Conservation (phyloP, 2,797 vertebrate species). For the Melanotaenia boesemani region DNA sequence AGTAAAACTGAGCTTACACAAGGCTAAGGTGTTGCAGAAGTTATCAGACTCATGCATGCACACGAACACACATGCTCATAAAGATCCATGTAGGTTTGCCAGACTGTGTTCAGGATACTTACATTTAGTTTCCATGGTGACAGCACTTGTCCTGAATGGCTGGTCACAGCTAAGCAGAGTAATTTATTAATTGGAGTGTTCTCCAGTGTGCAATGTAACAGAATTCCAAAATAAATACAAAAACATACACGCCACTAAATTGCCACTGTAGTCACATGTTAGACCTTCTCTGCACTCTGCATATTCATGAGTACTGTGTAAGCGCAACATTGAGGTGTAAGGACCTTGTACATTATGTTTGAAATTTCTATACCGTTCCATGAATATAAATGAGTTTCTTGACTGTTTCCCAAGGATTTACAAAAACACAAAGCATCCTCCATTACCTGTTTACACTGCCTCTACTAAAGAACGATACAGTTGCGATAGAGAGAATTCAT, state of each 20-base stretch:
- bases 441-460: conserved; percentile 32
- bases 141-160: conserved; percentile 57
- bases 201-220: conserved; percentile 42
- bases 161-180: conserved; percentile 52
- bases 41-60: conserved; percentile 47
- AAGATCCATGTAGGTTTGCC: conserved; percentile 54
- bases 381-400: conserved; percentile 16
- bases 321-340: conserved; percentile 38
- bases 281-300: conserved; percentile 47
- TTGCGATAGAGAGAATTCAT: not conserved
- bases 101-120: conserved; percentile 63
- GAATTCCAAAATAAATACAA: conserved; percentile 31
- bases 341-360: conserved; percentile 18
- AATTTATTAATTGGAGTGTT: conserved; percentile 62
- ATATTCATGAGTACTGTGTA: conserved; percentile 46
- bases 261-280: conserved; percentile 35
- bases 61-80: conserved; percentile 35
- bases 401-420: not conserved
- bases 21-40: conserved; percentile 16
- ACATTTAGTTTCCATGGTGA: conserved; percentile 81
- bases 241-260: conserved; percentile 28
- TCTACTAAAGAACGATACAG: conserved; percentile 3
- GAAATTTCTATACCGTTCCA: conserved; percentile 33
- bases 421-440: conserved; percentile 16
- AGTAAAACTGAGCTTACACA: conserved; percentile 33